Conservation (phyloP, 2,888 invertebrate genomes). For the Nomada lathburiana region DNA sequence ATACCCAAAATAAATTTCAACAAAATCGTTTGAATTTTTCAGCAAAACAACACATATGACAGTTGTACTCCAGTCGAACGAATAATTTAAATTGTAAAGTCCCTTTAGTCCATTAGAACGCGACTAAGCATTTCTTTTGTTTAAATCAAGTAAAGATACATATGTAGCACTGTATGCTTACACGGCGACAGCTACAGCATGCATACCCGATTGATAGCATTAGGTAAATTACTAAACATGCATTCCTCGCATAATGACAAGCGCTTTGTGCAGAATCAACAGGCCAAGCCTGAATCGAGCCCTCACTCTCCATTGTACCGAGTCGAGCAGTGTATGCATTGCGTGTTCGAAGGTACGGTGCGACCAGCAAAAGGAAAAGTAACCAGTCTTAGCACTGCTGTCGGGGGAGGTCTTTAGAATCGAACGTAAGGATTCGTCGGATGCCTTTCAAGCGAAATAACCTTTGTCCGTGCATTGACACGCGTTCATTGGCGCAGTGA, state of each 20-base stretch:
- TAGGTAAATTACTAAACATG: conserved; percentile 51
- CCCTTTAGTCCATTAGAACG: neutral
- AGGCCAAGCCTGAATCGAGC: conserved; percentile 44
- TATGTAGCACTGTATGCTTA: neutral
- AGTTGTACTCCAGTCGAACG: neutral
- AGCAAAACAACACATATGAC: neutral
- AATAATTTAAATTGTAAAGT: neutral
- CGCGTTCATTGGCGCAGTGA: neutral
- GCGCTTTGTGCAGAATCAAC: conserved; percentile 53
- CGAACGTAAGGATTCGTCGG: conserved; percentile 25
- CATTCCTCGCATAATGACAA: conserved; percentile 44
- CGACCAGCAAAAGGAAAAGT: neutral
- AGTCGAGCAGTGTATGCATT: neutral
- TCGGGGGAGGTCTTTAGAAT: neutral
- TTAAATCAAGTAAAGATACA: neutral
- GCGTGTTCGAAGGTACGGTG: conserved; percentile 27
- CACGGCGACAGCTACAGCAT: conserved; percentile 26
- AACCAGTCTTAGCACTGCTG: neutral
- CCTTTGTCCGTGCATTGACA: neutral
- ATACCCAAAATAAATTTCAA: neutral
- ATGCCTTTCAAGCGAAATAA: conserved; percentile 11
- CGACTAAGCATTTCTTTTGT: neutral
- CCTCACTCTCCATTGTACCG: conserved; percentile 22
- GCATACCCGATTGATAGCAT: conserved; percentile 45
- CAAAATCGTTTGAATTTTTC: neutral